These are phyloP conservation scores for Heptranchias perlo DNA, from an alignment of 2,113 vertebrate genomes.

Conservation along the genomic window DNA sequence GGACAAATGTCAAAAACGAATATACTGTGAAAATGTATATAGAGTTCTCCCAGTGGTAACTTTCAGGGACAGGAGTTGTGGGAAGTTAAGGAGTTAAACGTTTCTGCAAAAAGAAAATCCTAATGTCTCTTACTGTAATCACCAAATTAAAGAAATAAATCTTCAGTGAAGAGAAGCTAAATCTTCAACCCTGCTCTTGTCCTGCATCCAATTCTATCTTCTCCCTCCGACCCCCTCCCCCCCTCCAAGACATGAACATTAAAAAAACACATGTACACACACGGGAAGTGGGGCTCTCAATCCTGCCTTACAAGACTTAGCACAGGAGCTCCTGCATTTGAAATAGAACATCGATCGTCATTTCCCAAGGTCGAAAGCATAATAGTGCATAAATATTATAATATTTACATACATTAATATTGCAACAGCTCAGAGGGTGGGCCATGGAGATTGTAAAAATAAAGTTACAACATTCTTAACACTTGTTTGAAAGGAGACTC, in stretches of 20 bases:
- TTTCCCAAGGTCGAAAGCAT: not conserved
- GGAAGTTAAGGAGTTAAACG: not conserved
- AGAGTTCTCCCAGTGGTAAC: not conserved
- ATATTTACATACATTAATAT: not conserved
- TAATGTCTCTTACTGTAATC: not conserved
- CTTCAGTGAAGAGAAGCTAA: not conserved
- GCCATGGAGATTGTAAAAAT: too few relatives aligned
- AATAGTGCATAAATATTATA: not conserved
- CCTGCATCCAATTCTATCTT: not conserved
- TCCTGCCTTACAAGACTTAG: not conserved
- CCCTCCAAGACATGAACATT: not conserved
- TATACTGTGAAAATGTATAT: not conserved
- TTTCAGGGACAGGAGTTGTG: not conserved
- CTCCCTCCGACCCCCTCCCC: not conserved
- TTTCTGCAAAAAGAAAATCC: not conserved
- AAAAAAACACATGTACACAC: not conserved
- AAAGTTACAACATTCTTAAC: not conserved
- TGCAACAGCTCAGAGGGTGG: not conserved
- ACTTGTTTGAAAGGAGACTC: not conserved
- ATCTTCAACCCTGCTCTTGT: not conserved
- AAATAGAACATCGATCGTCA: not conserved
- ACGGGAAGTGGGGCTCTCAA: not conserved
- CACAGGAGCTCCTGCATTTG: not conserved
- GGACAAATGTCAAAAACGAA: not conserved
- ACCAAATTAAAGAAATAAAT: not conserved